Evolutionary conservation across 2,797 vertebrate species (phyloP).

Genomic region (Myripristis jacobus): DNA sequence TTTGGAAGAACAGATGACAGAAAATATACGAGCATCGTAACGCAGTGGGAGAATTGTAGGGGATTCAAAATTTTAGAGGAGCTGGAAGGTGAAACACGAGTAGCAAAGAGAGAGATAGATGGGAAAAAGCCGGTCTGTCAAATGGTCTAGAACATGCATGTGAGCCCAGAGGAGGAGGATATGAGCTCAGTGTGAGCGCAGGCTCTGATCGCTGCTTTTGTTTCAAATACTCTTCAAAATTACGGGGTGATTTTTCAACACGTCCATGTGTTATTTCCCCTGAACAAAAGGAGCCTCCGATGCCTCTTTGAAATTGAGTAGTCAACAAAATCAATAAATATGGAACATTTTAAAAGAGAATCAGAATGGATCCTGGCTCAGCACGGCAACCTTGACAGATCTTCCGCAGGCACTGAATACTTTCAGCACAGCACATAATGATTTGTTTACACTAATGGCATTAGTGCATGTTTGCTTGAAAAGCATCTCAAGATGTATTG

Average conservation of each 20-base stretch:
- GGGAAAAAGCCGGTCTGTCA: not conserved
- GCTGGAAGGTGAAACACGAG: too few species aligned
- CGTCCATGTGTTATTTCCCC: not conserved
- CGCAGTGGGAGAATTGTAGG: too few species aligned
- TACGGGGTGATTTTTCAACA: slow-evolving; percentile 16
- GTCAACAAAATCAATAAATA: slow-evolving; percentile 26
- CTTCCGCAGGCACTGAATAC: too few species aligned
- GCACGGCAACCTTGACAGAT: slow-evolving; percentile 19
- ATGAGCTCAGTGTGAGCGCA: too few species aligned
- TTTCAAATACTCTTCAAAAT: slow-evolving; percentile 6
- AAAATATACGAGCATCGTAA: too few species aligned
- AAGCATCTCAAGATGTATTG: slow-evolving; percentile 53
- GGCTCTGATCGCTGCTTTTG: not conserved
- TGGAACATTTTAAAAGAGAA: slow-evolving; percentile 24
- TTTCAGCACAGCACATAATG: slow-evolving; percentile 50
- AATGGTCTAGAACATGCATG: too few species aligned
- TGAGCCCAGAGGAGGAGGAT: too few species aligned
- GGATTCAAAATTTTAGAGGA: too few species aligned
- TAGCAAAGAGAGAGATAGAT: not conserved
- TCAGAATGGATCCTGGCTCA: slow-evolving; percentile 18
- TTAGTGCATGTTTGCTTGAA: slow-evolving; percentile 63
- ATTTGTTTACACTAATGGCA: slow-evolving; percentile 54
- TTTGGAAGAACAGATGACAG: not conserved
- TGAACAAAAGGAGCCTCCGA: slow-evolving; percentile 24
- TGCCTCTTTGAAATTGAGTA: too few species aligned